phyloP scores from a whole-genome alignment of 2,888 invertebrate genomes.

The Ferdinandea cuprea region DNA sequence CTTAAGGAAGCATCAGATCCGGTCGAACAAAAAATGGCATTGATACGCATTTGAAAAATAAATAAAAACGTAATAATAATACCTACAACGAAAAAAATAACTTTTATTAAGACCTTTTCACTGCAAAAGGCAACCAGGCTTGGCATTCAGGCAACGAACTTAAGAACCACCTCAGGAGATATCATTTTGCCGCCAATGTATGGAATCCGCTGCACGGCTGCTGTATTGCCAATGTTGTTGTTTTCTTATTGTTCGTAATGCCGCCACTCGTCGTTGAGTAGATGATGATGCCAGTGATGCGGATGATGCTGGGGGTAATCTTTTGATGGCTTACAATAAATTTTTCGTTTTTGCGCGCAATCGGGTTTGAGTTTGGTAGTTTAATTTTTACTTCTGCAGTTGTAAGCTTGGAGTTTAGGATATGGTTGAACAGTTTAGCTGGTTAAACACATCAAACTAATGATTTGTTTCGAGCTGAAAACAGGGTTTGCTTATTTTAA shows the following conservation, averaged over 20 bases:
- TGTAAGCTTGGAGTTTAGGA: not conserved
- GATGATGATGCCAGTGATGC: constrained; percentile 57
- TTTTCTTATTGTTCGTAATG: constrained; percentile 21
- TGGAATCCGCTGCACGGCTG: constrained; percentile 22
- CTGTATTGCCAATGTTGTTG: constrained; percentile 18
- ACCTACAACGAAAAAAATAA: constrained; percentile 21
- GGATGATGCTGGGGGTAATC: constrained; percentile 68
- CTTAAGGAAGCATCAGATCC: constrained; percentile 19
- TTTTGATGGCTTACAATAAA: constrained; percentile 58
- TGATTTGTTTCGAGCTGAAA: no score
- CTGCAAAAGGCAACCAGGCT: constrained; percentile 42
- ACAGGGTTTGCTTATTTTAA: no score
- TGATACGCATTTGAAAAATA: constrained; percentile 52
- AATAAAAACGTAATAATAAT: constrained; percentile 3
- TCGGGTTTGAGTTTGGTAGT: not conserved
- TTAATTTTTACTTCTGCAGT: not conserved
- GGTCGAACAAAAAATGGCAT: constrained; percentile 30
- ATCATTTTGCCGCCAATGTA: constrained; percentile 46
- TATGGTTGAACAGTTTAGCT: not conserved
- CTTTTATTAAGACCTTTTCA: constrained; percentile 57
- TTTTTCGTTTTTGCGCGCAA: constrained; percentile 31
- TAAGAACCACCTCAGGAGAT: constrained; percentile 44
- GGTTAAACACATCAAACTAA: not conserved
- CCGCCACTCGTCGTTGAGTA: constrained; percentile 14
- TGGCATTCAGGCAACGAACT: constrained; percentile 32